phyloP scores from a whole-genome alignment of 2,888 invertebrate species.

The Xestia rhomboidea region DNA sequence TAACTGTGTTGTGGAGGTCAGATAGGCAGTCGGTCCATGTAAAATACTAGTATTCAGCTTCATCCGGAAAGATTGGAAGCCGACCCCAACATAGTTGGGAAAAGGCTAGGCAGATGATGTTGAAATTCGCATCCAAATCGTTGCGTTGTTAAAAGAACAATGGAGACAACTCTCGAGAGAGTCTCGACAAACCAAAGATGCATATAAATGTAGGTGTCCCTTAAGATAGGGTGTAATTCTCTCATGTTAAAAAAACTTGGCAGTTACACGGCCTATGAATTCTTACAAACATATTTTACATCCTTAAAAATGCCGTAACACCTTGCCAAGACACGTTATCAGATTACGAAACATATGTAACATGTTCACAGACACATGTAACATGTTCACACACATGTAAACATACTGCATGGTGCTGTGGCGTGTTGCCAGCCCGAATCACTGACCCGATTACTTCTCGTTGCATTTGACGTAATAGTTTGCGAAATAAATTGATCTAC shows the following conservation, averaged over 20 bases:
- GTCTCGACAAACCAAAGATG: too few relatives aligned
- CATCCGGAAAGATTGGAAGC: too few relatives aligned
- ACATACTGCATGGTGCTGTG: constrained; percentile 66
- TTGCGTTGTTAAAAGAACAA: too few relatives aligned
- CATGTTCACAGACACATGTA: constrained; percentile 43
- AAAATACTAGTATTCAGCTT: too few relatives aligned
- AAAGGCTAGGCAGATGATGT: too few relatives aligned
- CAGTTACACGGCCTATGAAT: neutral
- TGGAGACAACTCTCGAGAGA: too few relatives aligned
- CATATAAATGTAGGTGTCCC: too few relatives aligned
- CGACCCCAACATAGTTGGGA: too few relatives aligned
- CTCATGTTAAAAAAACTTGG: neutral
- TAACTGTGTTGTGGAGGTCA: too few relatives aligned
- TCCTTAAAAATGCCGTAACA: neutral
- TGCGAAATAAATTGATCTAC: constrained; percentile 62
- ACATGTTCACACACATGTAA: constrained; percentile 50
- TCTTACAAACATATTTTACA: neutral
- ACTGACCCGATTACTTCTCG: constrained; percentile 71
- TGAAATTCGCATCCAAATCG: too few relatives aligned
- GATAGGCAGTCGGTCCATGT: too few relatives aligned
- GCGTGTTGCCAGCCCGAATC: constrained; percentile 75
- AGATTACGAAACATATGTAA: constrained; percentile 40
- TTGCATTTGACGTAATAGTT: constrained; percentile 71
- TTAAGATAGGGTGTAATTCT: neutral
- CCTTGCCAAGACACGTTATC: constrained; percentile 38